Evolutionary conservation across 2,797 vertebrate genomes (phyloP).

Genomic region (Rhynchotus rufescens): DNA sequence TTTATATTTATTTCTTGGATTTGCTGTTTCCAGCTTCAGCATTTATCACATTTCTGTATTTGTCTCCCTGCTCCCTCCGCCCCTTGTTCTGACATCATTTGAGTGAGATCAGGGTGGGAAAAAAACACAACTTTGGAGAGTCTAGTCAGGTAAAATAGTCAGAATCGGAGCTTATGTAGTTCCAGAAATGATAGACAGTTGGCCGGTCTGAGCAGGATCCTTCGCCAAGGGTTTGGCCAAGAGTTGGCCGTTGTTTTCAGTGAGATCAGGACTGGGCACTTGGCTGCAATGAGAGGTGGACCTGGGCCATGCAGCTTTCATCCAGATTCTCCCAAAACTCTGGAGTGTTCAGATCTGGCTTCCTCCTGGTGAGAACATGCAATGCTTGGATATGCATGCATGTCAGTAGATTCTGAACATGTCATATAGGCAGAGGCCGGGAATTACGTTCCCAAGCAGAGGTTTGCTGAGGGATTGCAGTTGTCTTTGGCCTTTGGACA

Average conservation of each 20-base stretch:
- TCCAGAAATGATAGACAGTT: neutral
- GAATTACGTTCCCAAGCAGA: neutral
- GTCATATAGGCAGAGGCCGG: neutral
- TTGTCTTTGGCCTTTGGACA: neutral
- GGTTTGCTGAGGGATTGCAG: neutral
- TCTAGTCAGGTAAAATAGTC: conserved; percentile 40
- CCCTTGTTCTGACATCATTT: conserved; percentile 41
- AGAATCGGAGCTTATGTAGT: conserved; percentile 38
- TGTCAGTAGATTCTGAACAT: neutral
- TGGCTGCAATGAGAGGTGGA: conserved; percentile 26
- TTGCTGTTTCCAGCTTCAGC: conserved; percentile 40
- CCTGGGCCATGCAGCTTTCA: neutral
- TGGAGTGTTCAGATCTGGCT: conserved; percentile 8
- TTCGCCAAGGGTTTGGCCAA: conserved; percentile 12
- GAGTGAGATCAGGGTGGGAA: conserved; percentile 43
- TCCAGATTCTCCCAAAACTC: conserved; percentile 36
- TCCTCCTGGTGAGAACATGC: neutral
- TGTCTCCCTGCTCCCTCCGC: neutral
- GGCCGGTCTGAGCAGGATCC: neutral
- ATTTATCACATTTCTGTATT: conserved; percentile 26
- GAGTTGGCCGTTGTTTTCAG: conserved; percentile 24
- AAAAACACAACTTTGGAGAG: conserved; percentile 8
- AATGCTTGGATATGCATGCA: neutral
- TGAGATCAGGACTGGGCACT: conserved; percentile 47
- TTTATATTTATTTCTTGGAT: conserved; percentile 62